Evolutionary conservation across 2,888 invertebrate genomes (phyloP).

Genomic region (Watsonalla binaria): DNA sequence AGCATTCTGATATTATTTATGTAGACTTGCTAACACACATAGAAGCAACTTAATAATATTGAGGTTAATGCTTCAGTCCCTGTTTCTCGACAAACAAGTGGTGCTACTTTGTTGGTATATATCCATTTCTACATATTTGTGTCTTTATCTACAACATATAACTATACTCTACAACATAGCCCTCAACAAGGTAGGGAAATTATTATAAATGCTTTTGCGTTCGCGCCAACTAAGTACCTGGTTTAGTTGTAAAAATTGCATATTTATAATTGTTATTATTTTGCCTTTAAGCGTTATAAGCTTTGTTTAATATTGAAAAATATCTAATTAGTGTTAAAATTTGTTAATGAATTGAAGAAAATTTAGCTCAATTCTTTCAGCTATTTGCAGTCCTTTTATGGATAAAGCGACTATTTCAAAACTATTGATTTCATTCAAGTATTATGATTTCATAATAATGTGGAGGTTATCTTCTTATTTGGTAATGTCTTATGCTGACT

Average conservation of each 20-base stretch:
- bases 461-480: too few relatives aligned
- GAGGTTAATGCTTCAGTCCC: conserved; percentile 34
- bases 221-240: conserved; percentile 17
- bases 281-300: conserved; percentile 8
- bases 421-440: too few relatives aligned
- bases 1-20: conserved; percentile 27
- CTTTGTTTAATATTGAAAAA: neutral
- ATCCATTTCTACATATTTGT: conserved; percentile 15
- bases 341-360: too few relatives aligned
- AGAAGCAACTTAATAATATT: conserved; percentile 17
- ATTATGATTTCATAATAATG: too few relatives aligned
- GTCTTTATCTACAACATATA: neutral
- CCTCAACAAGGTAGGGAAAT: neutral
- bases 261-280: neutral
- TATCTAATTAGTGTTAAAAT: too few relatives aligned
- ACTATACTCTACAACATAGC: too few relatives aligned
- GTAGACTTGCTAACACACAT: conserved; percentile 23
- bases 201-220: neutral
- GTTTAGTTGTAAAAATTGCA: conserved; percentile 15
- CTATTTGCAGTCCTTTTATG: too few relatives aligned
- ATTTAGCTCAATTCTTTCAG: too few relatives aligned
- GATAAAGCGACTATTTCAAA: too few relatives aligned
- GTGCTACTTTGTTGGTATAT: conserved; percentile 7
- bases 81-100: conserved; percentile 7
- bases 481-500: too few relatives aligned